Conservation (phyloP, 2,113 vertebrate species). For the Sisor rabdophorus region DNA sequence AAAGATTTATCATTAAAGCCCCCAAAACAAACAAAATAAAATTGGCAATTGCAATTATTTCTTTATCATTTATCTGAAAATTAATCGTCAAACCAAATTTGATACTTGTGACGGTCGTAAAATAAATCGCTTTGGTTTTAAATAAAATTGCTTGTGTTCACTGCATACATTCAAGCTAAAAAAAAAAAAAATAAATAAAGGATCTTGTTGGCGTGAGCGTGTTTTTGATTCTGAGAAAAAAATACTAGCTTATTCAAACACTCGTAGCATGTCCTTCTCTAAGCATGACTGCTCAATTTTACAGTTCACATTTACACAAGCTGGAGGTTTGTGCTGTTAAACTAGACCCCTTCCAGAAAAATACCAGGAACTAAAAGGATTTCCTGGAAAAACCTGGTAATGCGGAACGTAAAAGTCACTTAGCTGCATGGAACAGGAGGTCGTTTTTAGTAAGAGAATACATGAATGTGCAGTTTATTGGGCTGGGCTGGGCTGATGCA, state of each 20-base stretch:
- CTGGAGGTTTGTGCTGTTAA: conserved; percentile 17
- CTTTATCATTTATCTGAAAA: too few species aligned
- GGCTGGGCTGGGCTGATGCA: not conserved
- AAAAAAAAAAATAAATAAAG: not conserved
- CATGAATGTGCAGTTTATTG: conserved; percentile 1
- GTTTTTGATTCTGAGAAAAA: not conserved
- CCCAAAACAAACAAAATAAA: too few species aligned
- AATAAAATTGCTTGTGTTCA: not conserved
- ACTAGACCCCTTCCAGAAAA: conserved; percentile 8
- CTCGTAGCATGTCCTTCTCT: not conserved
- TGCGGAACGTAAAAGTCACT: conserved; percentile 34
- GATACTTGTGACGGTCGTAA: too few species aligned
- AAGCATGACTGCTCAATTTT: conserved; percentile 11
- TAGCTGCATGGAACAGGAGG: not conserved
- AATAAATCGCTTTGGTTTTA: not conserved
- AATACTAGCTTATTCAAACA: too few species aligned
- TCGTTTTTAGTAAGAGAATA: conserved; percentile 11
- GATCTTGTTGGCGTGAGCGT: not conserved
- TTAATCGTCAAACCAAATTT: too few species aligned
- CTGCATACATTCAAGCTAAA: not conserved
- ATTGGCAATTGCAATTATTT: too few species aligned
- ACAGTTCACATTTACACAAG: conserved; percentile 10
- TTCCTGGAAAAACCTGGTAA: conserved; percentile 40
- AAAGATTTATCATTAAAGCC: too few species aligned
- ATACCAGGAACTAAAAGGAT: not conserved